Percentiles rank a stretch among this genome's conserved stretches.
These are phyloP conservation scores for Hypanus sabinus DNA, from an alignment of 2,113 vertebrate species.

Conservation along the genomic window DNA sequence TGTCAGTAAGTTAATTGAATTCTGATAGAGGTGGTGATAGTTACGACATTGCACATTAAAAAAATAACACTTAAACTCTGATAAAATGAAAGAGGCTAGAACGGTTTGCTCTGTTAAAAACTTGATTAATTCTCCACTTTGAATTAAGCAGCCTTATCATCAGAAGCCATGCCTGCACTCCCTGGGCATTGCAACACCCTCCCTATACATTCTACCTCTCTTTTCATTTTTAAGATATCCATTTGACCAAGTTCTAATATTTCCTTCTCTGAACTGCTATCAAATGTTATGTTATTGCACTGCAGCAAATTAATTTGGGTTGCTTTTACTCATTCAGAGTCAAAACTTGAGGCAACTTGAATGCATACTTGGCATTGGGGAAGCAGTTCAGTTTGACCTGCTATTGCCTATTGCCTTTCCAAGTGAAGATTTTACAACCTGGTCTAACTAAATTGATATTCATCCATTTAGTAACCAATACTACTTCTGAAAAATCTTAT, in stretches of 20 bases:
- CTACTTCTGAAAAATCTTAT: too few species aligned
- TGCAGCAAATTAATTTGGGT: neutral
- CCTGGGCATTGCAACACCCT: neutral
- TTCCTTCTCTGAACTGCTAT: neutral
- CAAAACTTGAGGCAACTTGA: too few species aligned
- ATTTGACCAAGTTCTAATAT: neutral
- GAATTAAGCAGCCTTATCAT: neutral
- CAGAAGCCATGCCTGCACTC: too few species aligned
- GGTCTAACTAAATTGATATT: too few species aligned
- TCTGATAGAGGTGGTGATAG: neutral
- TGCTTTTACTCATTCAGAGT: too few species aligned
- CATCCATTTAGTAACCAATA: too few species aligned
- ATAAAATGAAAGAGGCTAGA: neutral
- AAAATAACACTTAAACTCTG: neutral
- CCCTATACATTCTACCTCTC: neutral
- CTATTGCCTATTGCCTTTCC: too few species aligned
- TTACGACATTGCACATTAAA: neutral
- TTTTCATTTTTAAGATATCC: too few species aligned
- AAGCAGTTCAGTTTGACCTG: too few species aligned
- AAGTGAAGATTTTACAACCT: too few species aligned
- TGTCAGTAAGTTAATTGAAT: neutral
- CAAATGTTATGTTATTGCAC: neutral
- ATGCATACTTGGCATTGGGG: too few species aligned
- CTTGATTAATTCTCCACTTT: neutral
- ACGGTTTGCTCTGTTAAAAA: neutral